A percentile compares a stretch with the other conserved stretches of the same genome.
These are phyloP conservation scores for Platyrinchus mystaceus DNA, from an alignment of 2,797 vertebrate genomes.

Conservation along the genomic window DNA sequence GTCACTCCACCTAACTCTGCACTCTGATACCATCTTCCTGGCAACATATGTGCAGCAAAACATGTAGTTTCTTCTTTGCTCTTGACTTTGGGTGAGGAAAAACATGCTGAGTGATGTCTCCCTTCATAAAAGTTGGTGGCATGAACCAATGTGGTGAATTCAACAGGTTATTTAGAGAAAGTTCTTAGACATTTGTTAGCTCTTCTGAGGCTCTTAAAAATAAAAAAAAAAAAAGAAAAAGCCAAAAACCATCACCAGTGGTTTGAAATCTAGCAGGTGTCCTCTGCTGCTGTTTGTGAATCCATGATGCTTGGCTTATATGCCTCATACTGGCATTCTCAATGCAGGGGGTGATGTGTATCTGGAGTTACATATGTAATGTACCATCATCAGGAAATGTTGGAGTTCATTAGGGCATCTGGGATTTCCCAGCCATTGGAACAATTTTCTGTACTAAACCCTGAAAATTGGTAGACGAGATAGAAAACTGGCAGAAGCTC, in stretches of 20 bases:
- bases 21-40: neutral
- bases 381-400: neutral
- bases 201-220: neutral
- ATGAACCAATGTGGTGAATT: neutral
- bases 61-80: accelerated
- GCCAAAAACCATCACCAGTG: neutral
- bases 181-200: neutral
- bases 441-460: neutral
- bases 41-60: neutral
- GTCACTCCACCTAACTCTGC: neutral
- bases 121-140: neutral
- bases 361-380: neutral
- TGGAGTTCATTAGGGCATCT: neutral
- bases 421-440: neutral
- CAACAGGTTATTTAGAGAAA: neutral
- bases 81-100: neutral
- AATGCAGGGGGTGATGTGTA: neutral
- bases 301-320: neutral
- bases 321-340: neutral
- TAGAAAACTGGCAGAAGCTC: neutral
- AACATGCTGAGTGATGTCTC: neutral
- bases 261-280: neutral
- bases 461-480: neutral
- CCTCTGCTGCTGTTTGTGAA: neutral
- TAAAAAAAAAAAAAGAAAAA: neutral